Evolutionary conservation across 2,888 invertebrate genomes (phyloP).

Genomic region (Geotrupes spiniger): DNA sequence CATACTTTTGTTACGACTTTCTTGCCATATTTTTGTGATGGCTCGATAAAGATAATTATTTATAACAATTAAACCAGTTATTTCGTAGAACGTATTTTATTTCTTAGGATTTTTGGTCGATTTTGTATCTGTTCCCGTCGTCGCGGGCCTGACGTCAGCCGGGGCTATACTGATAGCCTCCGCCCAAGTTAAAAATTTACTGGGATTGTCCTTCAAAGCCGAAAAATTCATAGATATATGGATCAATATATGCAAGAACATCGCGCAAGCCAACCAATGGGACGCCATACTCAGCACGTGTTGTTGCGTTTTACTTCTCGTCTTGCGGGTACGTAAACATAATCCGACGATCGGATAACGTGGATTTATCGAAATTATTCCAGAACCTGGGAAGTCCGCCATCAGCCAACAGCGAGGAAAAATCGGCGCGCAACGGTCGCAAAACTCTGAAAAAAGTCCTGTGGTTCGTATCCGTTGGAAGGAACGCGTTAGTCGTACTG

Average conservation of each 20-base stretch:
- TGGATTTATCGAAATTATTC: no score
- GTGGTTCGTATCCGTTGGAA: conserved; percentile 64
- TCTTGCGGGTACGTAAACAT: conserved; percentile 57
- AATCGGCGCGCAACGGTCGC: no score
- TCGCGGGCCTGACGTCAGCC: conserved; percentile 73
- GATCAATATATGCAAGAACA: conserved; percentile 55
- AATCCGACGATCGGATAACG: no score
- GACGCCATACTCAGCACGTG: conserved; percentile 62
- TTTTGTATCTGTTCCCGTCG: conserved; percentile 72
- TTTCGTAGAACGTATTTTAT: no score
- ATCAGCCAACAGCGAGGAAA: conserved; percentile 42
- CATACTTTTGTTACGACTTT: no score
- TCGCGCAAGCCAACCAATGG: conserved; percentile 55
- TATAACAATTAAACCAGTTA: no score
- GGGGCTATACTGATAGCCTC: conserved; percentile 73
- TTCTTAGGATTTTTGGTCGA: conserved; percentile 67
- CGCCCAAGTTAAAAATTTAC: conserved; percentile 68
- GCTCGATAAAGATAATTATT: not conserved
- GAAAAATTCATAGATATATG: conserved; percentile 63
- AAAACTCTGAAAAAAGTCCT: conserved; percentile 51
- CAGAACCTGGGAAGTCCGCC: conserved; percentile 56
- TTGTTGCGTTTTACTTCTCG: conserved; percentile 60
- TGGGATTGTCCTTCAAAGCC: conserved; percentile 61
- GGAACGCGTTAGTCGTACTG: conserved; percentile 70
- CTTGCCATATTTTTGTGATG: no score